Evolutionary conservation across 1,140 invertebrate species (phyloP), one percentile per base, ranked within the genome.

Genomic region (Euschistus heros): DNA sequence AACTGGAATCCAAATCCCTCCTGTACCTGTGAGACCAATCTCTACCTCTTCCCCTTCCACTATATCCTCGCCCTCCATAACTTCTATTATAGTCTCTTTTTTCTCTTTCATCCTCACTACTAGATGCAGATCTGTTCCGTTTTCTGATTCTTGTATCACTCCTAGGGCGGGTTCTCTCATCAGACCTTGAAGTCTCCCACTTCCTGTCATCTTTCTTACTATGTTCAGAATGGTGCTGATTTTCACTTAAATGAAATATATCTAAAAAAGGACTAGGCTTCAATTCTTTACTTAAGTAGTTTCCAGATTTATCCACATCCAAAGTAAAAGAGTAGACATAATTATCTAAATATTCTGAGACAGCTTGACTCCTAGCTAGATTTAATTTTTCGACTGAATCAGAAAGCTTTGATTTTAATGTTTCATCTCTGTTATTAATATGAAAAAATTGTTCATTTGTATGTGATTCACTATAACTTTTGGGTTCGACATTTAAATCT

Each of bases 41-140:
- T 13, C 33, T 37, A 6, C 13, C 33, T 37, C 33, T 37, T 37
- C 10, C 33, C 13, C 33, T 37, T 1, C 7, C 8, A 6, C 33
- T 37, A 10, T 13, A 6, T 10, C 10, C 33, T 27, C 54, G 6
- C 5, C 15, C 5, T 2, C 54, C 24, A 24, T 57, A 15, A 26
- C 15, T 24, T 17, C 54, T 22, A 24, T 22, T 57, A 27, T 24
- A 27, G 14, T 57, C 24, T 15, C 54, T 8, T 57, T 15, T 22
- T 5, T 57, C 54, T 57, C 14, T 22, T 13, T 57, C 54, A 26
- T 57, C 54, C 5, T 57, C 54, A 26, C 54, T 57, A 24, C 54
- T 15, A 6, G 54, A 24, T 57, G 20, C 20, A 24, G 54, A 57
- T 24, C 54, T 57, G 24, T 22, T 20, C 8, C 54, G 20, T 26